Evolutionary conservation across 35 echinoderm and acorn worm species (phyloP), one percentile per base, ranked within the genome.

Genomic region (Heliocidaris tuberculata): DNA sequence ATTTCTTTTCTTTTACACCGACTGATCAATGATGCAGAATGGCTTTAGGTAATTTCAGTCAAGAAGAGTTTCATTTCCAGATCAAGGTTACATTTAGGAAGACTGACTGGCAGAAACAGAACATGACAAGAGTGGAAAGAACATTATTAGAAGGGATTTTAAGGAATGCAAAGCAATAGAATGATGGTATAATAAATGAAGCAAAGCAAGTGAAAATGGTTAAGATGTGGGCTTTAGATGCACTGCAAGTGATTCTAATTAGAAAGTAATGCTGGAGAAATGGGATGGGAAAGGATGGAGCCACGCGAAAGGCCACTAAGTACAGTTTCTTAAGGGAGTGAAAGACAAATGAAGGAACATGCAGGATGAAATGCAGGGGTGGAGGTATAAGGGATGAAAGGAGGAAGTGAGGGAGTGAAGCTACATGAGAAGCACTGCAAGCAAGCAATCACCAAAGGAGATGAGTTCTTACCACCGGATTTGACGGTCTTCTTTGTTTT

Each of bases 401-500:
- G 50, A 70, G 30, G 56, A 27, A 85, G 13, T 31, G 65, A 21
- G 52, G 59, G 93, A 61, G 60, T 32, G 21, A 19, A 78, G 21
- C 65, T 78, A 78, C 19, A 78, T 78, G 27, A n/a, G 65, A 78
- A 78, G 65, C 65, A 78, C 65, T 78, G 65, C 65, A 78, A 78
- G 65, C 65, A 78, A 78, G 65, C 65, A 27, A 78, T 78, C 65
- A 78, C 65, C 65, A 78, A 78, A 56, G 95, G 27, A 48, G 54
- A 92, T 15, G 50, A 48, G 48, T 88, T 86, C 89, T 88, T 94
- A 59, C 50, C 56, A 94, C 31, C 19, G 52, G 93, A 48, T 48
- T 89, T 89, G 87, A 48, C 31, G 31, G 4, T 27, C 86, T 94
- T 96, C 95, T 59, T 96, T 86, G 61, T 92, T 59, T 94, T 90